phyloP scores from a whole-genome alignment of 2,113 vertebrate species.

The Rhizomys pruinosus region DNA sequence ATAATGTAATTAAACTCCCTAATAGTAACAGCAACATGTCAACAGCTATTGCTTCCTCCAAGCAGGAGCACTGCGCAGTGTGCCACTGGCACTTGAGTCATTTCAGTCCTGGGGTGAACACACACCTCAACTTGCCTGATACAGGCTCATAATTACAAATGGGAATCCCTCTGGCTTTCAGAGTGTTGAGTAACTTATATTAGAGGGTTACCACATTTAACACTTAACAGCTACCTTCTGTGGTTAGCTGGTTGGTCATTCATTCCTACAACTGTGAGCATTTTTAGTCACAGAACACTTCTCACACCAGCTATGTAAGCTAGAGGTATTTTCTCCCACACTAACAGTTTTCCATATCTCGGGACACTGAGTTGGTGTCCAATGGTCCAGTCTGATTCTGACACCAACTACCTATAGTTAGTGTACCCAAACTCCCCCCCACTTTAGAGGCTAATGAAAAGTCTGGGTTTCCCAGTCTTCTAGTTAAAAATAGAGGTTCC shows the following conservation, averaged over 20 bases:
- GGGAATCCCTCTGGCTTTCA: not conserved
- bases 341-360: not conserved
- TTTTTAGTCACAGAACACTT: not conserved
- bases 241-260: not conserved
- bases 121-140: not conserved
- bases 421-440: not conserved
- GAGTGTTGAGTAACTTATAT: not conserved
- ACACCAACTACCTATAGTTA: not conserved
- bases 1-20: conserved; percentile 8
- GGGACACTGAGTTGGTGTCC: not conserved
- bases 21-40: not conserved
- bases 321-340: not conserved
- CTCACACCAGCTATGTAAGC: not conserved
- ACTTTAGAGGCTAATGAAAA: not conserved
- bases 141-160: not conserved
- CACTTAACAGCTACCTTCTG: not conserved
- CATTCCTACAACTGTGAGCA: not conserved
- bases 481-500: not conserved
- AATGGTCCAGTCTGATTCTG: not conserved
- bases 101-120: not conserved
- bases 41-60: not conserved
- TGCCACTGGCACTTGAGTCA: not conserved
- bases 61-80: not conserved
- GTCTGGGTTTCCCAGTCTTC: not conserved
- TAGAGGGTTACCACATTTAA: not conserved